A percentile compares a stretch with the other conserved stretches of the same genome.
phyloP scores from a whole-genome alignment of 2,113 vertebrate genomes.

The Vombatus ursinus region DNA sequence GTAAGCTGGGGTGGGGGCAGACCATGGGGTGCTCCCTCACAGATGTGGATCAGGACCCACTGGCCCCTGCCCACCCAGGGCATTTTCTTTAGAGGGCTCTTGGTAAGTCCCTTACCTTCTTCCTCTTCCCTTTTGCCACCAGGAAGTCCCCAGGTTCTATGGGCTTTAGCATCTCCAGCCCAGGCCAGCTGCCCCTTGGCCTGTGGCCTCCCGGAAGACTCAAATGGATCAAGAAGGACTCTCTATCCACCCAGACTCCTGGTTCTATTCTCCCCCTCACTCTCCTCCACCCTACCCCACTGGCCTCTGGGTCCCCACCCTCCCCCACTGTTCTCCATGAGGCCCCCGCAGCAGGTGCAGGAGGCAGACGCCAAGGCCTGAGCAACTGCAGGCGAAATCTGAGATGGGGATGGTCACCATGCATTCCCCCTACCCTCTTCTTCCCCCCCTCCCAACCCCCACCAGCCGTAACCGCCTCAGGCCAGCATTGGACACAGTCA shows the following conservation, averaged over 20 bases:
- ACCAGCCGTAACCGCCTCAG: neutral
- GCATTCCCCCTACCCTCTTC: conserved; percentile 36
- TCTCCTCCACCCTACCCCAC: neutral
- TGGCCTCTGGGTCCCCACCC: neutral
- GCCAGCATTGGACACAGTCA: neutral
- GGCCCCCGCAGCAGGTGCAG: conserved; percentile 71
- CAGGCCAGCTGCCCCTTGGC: neutral
- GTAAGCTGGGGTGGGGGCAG: neutral
- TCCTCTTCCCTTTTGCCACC: neutral
- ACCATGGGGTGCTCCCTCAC: neutral
- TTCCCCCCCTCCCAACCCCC: neutral
- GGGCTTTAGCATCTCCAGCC: neutral
- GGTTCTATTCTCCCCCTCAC: neutral
- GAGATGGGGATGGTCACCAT: neutral
- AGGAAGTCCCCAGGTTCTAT: neutral
- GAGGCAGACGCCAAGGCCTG: conserved; percentile 41
- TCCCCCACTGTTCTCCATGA: neutral
- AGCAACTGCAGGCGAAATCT: conserved; percentile 5
- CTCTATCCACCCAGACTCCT: neutral
- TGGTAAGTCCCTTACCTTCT: neutral
- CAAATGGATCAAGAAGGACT: neutral
- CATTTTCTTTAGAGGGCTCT: neutral
- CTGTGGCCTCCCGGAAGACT: neutral
- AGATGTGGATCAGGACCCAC: neutral
- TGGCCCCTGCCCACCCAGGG: neutral